Percentiles rank a stretch among this genome's conserved stretches.
Evolutionary conservation across 2,113 vertebrate species (phyloP).

Genomic region (Corvus moneduloides): DNA sequence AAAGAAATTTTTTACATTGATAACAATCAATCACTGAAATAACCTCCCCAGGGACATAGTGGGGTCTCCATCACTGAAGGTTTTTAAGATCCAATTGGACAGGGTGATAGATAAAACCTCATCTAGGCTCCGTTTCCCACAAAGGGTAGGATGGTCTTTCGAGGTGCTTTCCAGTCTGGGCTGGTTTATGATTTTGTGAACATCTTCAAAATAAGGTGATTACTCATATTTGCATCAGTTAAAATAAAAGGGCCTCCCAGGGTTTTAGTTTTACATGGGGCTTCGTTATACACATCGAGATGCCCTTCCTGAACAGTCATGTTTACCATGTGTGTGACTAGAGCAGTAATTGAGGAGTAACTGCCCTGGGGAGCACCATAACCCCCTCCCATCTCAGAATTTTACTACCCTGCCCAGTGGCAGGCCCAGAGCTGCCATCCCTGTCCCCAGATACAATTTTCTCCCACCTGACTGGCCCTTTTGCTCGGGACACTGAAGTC

Average conservation of each 20-base stretch:
- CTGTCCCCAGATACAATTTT: background rate
- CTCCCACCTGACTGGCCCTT: background rate
- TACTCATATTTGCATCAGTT: background rate
- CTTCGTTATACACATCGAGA: background rate
- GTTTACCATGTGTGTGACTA: background rate
- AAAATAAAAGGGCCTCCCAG: background rate
- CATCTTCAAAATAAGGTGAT: background rate
- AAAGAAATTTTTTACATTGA: background rate
- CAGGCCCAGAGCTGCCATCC: background rate
- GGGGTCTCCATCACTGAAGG: background rate
- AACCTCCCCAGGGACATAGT: background rate
- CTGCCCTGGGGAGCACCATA: background rate
- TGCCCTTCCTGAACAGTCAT: background rate
- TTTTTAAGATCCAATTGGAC: background rate
- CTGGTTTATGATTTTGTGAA: background rate
- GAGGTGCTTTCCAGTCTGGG: background rate
- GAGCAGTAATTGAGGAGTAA: background rate
- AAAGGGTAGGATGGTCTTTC: background rate
- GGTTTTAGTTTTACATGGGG: background rate
- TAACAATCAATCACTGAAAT: background rate
- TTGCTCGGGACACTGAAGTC: background rate
- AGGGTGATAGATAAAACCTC: background rate
- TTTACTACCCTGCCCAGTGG: background rate
- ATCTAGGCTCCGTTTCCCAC: background rate
- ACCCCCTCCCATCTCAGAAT: background rate